Base-by-base conservation (phyloP, 1,140 invertebrate species). In the Danaus melanippus region DNA sequence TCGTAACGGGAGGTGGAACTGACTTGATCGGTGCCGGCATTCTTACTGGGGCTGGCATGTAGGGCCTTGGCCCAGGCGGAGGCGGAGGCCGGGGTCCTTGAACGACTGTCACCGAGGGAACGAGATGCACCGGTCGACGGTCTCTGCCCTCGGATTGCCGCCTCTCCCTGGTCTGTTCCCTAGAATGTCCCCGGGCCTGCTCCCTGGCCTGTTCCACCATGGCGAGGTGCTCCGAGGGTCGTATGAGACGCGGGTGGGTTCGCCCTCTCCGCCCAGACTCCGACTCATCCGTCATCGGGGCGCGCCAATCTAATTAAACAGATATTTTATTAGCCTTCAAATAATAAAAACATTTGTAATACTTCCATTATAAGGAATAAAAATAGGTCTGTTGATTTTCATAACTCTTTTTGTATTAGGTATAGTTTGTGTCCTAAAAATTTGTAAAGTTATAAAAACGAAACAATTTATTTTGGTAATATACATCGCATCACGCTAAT, bases 211-310 rank as follows among this genome's bases (percentile, higher is more conserved):
- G 66, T 53, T 81, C 77, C 10, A 84, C 80, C 4, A 84, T 71
- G 17, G 80, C 80, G 46, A 82, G 71, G 62, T 84, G 80, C 60
- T 84, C 80, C 21, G 80, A 82, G 15, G 80, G 80, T 1, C 80
- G 66, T 58, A 84, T 84, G 45, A 84, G 70, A n/a, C 80, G 76
- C 50, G 80, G 80, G 6, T 68, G 62, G 49, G 61, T 56, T 58
- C 76, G 75, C 57, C 77, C 67, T 53, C 69, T 69, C 70, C 77
- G 67, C 45, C 64, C 76, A 66, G 71, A 76, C 71, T 82, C 79
- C 70, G 76, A 64, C 58, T 82, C 81, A 60, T 84, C 81, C 52
- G 77, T 66, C 81, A 84, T 84, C 70, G 81, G 81, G 63, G 79
- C 78, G 78, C 81, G 81, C 81, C 81, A 84, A 84, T 84, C 81